Evolutionary conservation across 2,888 invertebrate genomes (phyloP), one percentile per base, ranked within the genome.

Genomic region (Pandemis heparana): DNA sequence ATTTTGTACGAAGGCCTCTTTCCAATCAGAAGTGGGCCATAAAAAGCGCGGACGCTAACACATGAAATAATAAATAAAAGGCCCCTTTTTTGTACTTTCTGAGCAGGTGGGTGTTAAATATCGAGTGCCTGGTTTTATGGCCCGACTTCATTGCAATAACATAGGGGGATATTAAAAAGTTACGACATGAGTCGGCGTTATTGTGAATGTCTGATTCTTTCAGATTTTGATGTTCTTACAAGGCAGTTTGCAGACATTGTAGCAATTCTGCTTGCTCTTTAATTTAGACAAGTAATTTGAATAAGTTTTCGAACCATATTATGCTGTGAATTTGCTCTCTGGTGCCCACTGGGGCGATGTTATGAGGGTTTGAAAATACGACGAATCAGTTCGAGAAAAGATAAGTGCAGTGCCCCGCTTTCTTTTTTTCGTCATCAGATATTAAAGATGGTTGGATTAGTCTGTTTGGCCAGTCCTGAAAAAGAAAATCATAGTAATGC

Each of bases 71-170:
- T 67, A 56, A 66, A 66, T 66, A 43, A 67, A 67, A 39, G 6
- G 39, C 48, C 65, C 48, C 53, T 23, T 56, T 67, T 67, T 67
- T 67, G 38, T 67, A 18, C 18, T 56, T 67, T 56, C 66, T 18
- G 53, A 39, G 56, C 48, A 65, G 65, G 65, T 51, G n/a, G 66
- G 66, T 56, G 53, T 67, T 67, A 67, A 56, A 56, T 41, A 67
- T 67, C 66, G 56, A 67, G 56, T 56, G 66, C 41, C 66, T n/a
- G 39, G 16, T 23, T 67, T 67, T 56, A 56, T 41, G 56, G 23
- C 66, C 56, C 66, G 18, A 18, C 51, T 56, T 56, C 56, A 67
- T 43, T 56, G 66, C 56, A 67, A 67, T 67, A 67, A 41, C 56
- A 56, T 67, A 67, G 39, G 53, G 39, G 51, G 23, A 56, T 67